A percentile compares a stretch with the other conserved stretches of the same genome.
Evolutionary conservation across 2,113 vertebrate genomes (phyloP).

Genomic region (Microcebus ravelobensis): DNA sequence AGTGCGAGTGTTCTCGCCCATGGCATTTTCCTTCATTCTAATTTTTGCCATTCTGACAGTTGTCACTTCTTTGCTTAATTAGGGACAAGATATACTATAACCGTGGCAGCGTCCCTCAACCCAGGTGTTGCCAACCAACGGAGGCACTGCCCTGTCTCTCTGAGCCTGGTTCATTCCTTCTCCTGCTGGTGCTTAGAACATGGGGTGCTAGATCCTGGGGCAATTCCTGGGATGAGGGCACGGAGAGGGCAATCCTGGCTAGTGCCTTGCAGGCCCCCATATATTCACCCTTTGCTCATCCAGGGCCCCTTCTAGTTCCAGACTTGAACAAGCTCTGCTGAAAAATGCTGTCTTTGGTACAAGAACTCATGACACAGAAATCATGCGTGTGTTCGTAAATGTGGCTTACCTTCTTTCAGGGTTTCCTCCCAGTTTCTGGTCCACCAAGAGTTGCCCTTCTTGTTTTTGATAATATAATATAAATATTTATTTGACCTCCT

Average conservation of each 20-base stretch:
- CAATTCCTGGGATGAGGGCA: neutral
- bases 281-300: neutral
- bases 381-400: neutral
- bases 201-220: neutral
- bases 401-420: neutral
- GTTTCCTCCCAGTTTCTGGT: neutral
- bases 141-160: neutral
- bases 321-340: neutral
- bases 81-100: neutral
- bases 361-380: neutral
- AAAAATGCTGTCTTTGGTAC: neutral
- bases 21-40: neutral
- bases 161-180: neutral
- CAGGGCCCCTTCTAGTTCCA: neutral
- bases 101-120: neutral
- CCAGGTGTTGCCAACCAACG: neutral
- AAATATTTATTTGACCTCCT: neutral
- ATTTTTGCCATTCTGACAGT: neutral
- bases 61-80: neutral
- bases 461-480: neutral
- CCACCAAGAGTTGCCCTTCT: neutral
- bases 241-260: accelerated
- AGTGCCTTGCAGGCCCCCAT: neutral
- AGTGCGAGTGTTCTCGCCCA: neutral
- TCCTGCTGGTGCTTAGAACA: too few species aligned